Base-by-base conservation (phyloP, 2,113 vertebrate species). In the Pelmatolapia mariae region DNA sequence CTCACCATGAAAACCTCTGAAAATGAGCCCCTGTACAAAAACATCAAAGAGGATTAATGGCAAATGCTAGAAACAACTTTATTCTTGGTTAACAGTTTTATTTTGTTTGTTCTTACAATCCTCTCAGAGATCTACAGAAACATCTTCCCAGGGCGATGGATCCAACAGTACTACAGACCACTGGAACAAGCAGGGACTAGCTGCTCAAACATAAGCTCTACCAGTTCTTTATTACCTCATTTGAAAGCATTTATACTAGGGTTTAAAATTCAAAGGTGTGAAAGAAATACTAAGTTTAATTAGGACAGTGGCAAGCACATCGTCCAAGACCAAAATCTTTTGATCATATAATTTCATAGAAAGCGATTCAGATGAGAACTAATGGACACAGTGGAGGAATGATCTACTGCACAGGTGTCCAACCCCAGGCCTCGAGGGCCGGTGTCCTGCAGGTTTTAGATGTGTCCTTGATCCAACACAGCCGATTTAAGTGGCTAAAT, bases 1-100 rank as follows among this genome's bases (percentile, higher is more conserved):
- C 97, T 97, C 90, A 98, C 98, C 88, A 99, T 96, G 84, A 96
- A 98, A 10, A 99, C 98, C 76, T 99, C 98, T 0, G 98, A 99
- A 89, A 99, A 99, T 4, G 98, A 97, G 1, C 98, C 98, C 86
- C 98, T 99, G 94, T 26, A 50, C 12, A 83, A 56, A 89, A 18
- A 93, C 24, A 87, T 11, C 4, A 82, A 11, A 47, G 3, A 53
- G 29, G 26, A n/a, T 53, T 53, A 79, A 45, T 13, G 73, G 31
- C 68, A 26, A 73, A 45, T 73, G 13, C 7, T 68, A 24, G 63
- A 68, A 68, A 2, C 38, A 71, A 31, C 29, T 10, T 18, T 31
- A 33, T 33, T 2, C 22, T 63, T 33, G 31, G 29, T 19, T 45
- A 40, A n/a, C 24, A 13, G 38, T 73, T 73, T 24, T 7, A 73